Evolutionary conservation across 1,140 invertebrate genomes (phyloP).

Genomic region (Drosophila bocqueti): DNA sequence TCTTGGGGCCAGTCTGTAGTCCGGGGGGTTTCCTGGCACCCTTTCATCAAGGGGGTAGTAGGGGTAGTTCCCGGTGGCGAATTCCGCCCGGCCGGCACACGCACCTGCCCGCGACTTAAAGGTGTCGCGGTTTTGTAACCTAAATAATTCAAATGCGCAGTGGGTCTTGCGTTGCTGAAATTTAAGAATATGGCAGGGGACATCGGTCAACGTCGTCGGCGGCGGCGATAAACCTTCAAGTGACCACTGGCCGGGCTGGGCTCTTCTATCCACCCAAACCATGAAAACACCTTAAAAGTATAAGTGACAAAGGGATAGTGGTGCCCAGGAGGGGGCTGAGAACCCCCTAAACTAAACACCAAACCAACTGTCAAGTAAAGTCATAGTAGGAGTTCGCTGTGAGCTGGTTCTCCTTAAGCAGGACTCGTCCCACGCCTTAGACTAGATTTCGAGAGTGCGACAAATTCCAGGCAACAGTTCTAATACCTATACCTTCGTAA

Average conservation of each 20-base stretch:
- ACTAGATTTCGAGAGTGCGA: slow-evolving; percentile 4
- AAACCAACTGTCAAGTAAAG: neutral
- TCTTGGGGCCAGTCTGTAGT: neutral
- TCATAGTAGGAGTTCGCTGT: neutral
- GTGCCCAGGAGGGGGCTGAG: neutral
- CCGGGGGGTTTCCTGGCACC: neutral
- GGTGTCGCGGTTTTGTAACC: slow-evolving; percentile 59
- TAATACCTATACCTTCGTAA: neutral
- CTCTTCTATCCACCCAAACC: neutral
- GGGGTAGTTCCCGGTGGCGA: slow-evolving; percentile 13
- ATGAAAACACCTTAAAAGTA: slow-evolving; percentile 38
- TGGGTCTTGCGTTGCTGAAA: slow-evolving; percentile 35
- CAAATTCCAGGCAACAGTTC: slow-evolving; percentile 7
- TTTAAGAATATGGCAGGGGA: slow-evolving; percentile 24
- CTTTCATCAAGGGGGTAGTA: neutral
- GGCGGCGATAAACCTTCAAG: slow-evolving; percentile 62
- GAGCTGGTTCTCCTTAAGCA: neutral
- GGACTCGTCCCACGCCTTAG: neutral
- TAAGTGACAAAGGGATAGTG: neutral
- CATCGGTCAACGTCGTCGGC: slow-evolving; percentile 3
- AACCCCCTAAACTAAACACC: neutral
- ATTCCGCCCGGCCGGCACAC: slow-evolving; percentile 25
- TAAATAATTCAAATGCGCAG: slow-evolving; percentile 74
- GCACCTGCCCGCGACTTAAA: slow-evolving; percentile 45
- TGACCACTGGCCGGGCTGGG: slow-evolving; percentile 47